Base-by-base conservation (phyloP, 2,888 invertebrate genomes). In the Rhagophthalmus giganteus region DNA sequence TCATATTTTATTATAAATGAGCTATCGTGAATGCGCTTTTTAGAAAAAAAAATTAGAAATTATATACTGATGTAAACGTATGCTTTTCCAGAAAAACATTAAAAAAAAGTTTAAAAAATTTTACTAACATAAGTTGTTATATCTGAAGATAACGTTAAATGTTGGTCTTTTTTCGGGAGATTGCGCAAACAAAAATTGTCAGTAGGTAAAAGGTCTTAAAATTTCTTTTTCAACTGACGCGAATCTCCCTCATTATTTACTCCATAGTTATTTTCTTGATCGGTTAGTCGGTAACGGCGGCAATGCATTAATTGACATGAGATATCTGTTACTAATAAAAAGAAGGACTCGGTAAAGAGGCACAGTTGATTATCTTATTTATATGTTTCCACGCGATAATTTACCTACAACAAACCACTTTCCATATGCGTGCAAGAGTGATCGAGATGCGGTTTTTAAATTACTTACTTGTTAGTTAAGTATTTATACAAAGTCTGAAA, bases 301-400 rank as follows among this genome's bases (percentile, higher is more conserved):
- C 41, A 52, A 42, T 52, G 52, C 52, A 41, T 52, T 52, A 52
- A 52, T 52, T 52, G 52, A 52, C 52, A 52, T 46, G 52, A 52
- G 41, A 52, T 51, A 51, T 51, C 51, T 46, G 16, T 40, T 39
- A 49, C 15, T 42, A 47, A 49, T 57, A 55, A 54, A 51, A 57
- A 54, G 48, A 53, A 25, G 40, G 40, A 49, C 49, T 55, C 42
- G 39, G 47, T 35, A 48, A 44, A 42, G 51, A 45, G 41, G 25
- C 38, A 34, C 46, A 48, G 28, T 37, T 46, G 52, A 57, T 57
- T 55, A 57, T 57, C 57, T 54, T 55, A 57, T 57, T 54, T 57
- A 54, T 54, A 38, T 20, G 31, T 40, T 51, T 33, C 40, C 25
- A 32, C 32, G 26, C 32, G 33, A 51, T 45, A 45, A 51, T 51